Conservation (phyloP, 2,113 vertebrate species). For the Arvicanthis niloticus region DNA sequence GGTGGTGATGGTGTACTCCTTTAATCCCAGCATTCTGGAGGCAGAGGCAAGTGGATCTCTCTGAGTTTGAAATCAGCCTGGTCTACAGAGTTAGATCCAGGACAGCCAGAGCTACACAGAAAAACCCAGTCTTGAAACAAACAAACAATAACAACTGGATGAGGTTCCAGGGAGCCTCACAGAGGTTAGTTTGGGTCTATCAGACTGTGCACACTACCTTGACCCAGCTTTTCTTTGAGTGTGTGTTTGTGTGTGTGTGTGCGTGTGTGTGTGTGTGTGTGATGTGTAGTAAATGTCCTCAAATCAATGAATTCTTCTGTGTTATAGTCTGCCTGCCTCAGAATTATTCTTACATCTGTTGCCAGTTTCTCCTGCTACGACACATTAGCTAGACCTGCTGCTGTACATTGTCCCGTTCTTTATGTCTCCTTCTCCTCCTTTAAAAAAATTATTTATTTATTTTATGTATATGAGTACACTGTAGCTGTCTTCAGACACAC, state of each 20-base stretch:
- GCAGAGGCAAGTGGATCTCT: neutral
- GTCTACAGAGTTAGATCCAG: neutral
- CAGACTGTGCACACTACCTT: neutral
- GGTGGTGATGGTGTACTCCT: neutral
- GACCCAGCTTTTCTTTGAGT: neutral
- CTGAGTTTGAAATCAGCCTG: neutral
- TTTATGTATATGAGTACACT: too few species aligned
- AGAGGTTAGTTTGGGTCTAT: neutral
- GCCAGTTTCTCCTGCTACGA: conserved; percentile 8
- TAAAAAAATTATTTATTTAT: too few species aligned
- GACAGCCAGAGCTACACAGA: neutral
- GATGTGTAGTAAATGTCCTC: neutral
- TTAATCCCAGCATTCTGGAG: neutral
- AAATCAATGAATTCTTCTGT: neutral
- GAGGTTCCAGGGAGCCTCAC: neutral
- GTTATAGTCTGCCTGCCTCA: conserved; percentile 24
- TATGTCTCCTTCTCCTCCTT: too few species aligned
- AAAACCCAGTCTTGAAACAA: neutral
- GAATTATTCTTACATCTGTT: neutral
- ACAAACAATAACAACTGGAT: neutral
- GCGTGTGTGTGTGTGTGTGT: neutral
- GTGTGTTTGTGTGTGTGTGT: neutral
- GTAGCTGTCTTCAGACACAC: too few species aligned
- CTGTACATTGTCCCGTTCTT: neutral
- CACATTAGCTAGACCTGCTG: conserved; percentile 27